Percentiles rank a stretch among this genome's conserved stretches.
These are phyloP conservation scores for Mesembrinibis cayennensis DNA, from an alignment of 2,113 vertebrate genomes.

Conservation along the genomic window DNA sequence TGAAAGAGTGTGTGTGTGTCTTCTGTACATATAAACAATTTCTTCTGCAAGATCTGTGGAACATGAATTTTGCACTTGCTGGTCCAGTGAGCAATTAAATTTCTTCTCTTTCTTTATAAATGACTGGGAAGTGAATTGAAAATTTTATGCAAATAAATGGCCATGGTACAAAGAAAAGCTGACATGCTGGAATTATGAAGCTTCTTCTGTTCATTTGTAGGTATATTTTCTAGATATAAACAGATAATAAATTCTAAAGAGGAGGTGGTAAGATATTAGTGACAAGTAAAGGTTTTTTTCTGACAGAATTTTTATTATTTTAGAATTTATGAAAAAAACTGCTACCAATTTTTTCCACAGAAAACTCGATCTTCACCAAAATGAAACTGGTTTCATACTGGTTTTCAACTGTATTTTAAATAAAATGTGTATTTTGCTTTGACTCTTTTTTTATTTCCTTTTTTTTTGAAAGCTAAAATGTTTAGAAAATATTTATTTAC, in stretches of 20 bases:
- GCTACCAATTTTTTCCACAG: background rate
- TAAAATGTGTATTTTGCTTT: background rate
- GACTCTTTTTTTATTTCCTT: background rate
- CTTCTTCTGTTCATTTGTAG: background rate
- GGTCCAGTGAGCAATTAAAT: background rate
- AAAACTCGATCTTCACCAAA: background rate
- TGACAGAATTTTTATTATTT: background rate
- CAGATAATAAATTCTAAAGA: background rate
- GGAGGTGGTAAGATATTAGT: background rate
- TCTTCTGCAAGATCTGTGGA: background rate
- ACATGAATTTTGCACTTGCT: background rate
- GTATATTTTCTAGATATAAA: background rate
- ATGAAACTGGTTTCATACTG: background rate
- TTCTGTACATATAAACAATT: background rate
- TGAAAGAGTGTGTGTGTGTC: background rate
- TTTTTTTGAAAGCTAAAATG: background rate
- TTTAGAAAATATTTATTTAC: background rate
- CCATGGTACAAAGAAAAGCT: background rate
- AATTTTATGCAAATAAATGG: background rate
- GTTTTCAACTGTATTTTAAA: background rate
- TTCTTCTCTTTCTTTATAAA: background rate
- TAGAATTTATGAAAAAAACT: background rate
- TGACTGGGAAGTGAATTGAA: background rate
- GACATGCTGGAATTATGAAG: background rate
- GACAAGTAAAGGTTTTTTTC: background rate